phyloP scores from a whole-genome alignment of 2,797 vertebrate species.

The Trichosurus vulpecula region DNA sequence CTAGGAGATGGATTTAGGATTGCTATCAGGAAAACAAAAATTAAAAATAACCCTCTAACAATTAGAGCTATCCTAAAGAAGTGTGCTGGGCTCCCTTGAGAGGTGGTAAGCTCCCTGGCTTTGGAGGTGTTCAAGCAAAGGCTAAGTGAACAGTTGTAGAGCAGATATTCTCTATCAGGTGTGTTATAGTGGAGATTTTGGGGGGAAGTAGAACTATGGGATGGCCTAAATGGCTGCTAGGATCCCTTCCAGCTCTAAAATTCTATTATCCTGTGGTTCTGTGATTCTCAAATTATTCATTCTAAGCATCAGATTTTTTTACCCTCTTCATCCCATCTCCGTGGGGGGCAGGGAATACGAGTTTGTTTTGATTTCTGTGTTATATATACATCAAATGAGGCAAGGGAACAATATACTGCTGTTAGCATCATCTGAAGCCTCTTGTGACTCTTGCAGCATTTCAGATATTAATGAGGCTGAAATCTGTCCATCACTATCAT shows the following conservation, averaged over 20 bases:
- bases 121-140: background rate
- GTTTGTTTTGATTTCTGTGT: constrained; percentile 41
- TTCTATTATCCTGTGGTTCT: background rate
- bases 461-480: constrained; percentile 26
- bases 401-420: constrained; percentile 35
- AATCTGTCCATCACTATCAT: constrained; percentile 27
- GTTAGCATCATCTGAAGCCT: constrained; percentile 19
- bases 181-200: background rate
- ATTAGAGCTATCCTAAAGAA: background rate
- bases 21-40: background rate
- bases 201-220: background rate
- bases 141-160: background rate
- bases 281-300: background rate
- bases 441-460: constrained; percentile 32
- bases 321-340: background rate
- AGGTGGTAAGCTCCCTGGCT: background rate
- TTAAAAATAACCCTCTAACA: background rate
- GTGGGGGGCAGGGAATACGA: background rate
- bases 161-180: background rate
- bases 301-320: constrained; percentile 49
- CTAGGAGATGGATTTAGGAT: background rate
- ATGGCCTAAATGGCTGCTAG: background rate
- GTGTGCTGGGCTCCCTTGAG: background rate
- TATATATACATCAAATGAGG: constrained; percentile 14
- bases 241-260: background rate